Percentiles rank a stretch among this genome's conserved stretches.
Conservation (phyloP, 2,888 invertebrate species). For the Chrysolina americana region DNA sequence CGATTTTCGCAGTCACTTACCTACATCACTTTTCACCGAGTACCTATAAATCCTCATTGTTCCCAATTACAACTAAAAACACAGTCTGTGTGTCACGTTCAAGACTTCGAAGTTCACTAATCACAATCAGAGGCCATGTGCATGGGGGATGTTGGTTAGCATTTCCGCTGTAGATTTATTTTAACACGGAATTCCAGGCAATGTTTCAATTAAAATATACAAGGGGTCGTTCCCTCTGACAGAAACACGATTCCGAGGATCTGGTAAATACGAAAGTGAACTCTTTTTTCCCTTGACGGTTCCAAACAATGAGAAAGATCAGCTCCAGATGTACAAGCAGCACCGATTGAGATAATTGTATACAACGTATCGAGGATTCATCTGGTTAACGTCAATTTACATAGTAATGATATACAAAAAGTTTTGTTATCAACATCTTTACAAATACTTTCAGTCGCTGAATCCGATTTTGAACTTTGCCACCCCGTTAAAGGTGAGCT, state of each 20-base stretch:
- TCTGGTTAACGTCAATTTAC: no score
- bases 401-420: no score
- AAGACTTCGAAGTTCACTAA: slow-evolving; percentile 8
- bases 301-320: not conserved
- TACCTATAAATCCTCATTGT: slow-evolving; percentile 21
- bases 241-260: not conserved
- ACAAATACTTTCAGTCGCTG: no score
- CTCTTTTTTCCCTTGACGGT: not conserved
- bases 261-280: not conserved
- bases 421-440: no score
- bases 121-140: slow-evolving; percentile 16
- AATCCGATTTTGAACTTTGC: no score
- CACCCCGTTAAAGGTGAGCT: no score
- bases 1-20: slow-evolving; percentile 11
- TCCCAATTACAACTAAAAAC: slow-evolving; percentile 9
- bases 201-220: slow-evolving; percentile 24
- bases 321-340: not conserved
- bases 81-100: not conserved
- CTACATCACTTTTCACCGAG: not conserved
- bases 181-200: slow-evolving; percentile 17
- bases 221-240: slow-evolving; percentile 23
- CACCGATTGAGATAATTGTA: not conserved
- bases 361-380: not conserved
- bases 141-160: not conserved
- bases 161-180: slow-evolving; percentile 23